Conservation (phyloP, 2,797 vertebrate genomes). For the Halcyon chelicuti region DNA sequence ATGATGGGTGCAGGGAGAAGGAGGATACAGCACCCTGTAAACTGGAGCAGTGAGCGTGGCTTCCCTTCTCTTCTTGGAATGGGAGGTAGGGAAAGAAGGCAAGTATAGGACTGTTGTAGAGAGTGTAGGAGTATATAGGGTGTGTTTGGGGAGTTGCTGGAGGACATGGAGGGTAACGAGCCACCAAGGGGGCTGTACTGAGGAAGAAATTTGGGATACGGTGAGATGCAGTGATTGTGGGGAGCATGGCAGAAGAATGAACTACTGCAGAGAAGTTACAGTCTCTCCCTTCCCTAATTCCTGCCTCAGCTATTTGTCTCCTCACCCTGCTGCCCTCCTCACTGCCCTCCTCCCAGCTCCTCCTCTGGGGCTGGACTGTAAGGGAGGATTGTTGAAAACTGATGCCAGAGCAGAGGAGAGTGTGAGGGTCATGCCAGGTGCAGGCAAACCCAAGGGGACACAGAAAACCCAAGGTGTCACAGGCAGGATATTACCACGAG, state of each 20-base stretch:
- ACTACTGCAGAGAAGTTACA: not conserved
- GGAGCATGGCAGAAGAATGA: not conserved
- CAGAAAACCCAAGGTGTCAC: not conserved
- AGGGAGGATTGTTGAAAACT: not conserved
- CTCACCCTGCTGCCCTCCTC: not conserved
- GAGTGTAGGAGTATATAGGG: not conserved
- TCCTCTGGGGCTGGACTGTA: not conserved
- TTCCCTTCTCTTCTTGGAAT: not conserved
- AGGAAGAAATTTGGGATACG: not conserved
- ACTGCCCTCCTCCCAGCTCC: not conserved
- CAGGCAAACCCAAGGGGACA: not conserved
- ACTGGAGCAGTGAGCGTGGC: not conserved
- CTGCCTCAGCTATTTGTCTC: not conserved
- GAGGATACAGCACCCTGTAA: not conserved
- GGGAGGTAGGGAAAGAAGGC: not conserved
- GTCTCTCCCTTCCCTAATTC: not conserved
- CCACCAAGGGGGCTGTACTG: not conserved
- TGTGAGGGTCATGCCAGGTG: not conserved
- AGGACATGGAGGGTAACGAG: not conserved
- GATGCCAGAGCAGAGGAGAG: not conserved
- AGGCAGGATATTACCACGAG: accelerated
- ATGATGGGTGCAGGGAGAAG: not conserved
- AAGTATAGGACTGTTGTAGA: not conserved
- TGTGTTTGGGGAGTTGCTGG: not conserved
- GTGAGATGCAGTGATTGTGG: not conserved